phyloP scores from a whole-genome alignment of 2,113 vertebrate genomes.

The Stegostoma tigrinum region DNA sequence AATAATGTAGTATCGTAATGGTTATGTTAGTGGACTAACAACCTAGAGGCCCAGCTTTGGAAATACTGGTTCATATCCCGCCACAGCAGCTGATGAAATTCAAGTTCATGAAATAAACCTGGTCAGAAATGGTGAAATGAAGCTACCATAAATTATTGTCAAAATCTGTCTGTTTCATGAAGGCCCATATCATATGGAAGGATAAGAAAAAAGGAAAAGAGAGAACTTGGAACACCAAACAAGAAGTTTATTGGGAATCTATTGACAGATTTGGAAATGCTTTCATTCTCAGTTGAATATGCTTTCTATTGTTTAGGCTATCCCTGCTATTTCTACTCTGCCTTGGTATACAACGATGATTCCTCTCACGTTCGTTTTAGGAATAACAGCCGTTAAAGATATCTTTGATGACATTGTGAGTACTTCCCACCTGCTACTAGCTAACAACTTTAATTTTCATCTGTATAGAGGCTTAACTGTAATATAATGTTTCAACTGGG shows the following conservation, averaged over 20 bases:
- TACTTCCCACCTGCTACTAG: slow-evolving; percentile 1
- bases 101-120: no score
- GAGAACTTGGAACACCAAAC: not conserved
- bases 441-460: not conserved
- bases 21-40: no score
- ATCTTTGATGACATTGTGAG: slow-evolving; percentile 78
- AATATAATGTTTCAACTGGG: not conserved
- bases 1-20: no score
- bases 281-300: not conserved
- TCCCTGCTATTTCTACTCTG: slow-evolving; percentile 76
- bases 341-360: slow-evolving; percentile 79
- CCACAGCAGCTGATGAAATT: no score
- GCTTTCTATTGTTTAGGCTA: slow-evolving; percentile 52
- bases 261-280: not conserved
- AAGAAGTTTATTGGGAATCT: not conserved
- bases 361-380: slow-evolving; percentile 65
- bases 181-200: no score
- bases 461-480: not conserved
- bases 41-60: no score
- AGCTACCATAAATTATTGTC: no score
- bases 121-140: no score
- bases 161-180: no score
- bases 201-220: not conserved
- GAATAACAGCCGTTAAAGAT: slow-evolving; percentile 71
- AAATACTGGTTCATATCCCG: no score